phyloP scores from a whole-genome alignment of 2,797 vertebrate genomes.

The Percopsis omiscomaycus region DNA sequence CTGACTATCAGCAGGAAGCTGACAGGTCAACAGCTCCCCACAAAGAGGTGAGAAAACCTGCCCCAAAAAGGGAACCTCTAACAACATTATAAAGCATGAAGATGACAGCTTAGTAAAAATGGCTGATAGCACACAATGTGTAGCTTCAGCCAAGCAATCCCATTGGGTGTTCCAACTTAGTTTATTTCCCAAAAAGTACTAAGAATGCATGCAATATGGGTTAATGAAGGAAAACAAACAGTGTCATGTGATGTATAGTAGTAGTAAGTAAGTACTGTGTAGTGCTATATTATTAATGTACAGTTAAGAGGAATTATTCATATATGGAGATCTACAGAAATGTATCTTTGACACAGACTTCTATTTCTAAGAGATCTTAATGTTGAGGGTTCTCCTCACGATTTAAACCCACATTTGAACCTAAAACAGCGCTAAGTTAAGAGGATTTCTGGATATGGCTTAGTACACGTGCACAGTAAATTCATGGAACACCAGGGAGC shows the following conservation, averaged over 20 bases:
- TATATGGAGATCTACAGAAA: no score
- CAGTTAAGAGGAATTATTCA: no score
- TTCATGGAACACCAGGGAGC: conserved; percentile 24
- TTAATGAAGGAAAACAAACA: no score
- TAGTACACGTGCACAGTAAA: conserved; percentile 37
- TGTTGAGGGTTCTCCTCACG: conserved; percentile 4
- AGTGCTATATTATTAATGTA: no score
- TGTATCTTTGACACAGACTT: no score
- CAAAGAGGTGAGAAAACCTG: conserved; percentile 27
- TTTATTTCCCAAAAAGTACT: conserved; percentile 21
- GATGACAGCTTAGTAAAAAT: conserved; percentile 1
- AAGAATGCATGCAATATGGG: no score
- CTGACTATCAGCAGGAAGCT: conserved; percentile 40
- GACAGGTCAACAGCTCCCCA: conserved; percentile 62
- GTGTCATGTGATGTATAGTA: no score
- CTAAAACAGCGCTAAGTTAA: conserved; percentile 28
- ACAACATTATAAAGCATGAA: conserved; percentile 26
- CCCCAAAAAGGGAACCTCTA: conserved; percentile 38
- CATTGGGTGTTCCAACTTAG: conserved; percentile 7
- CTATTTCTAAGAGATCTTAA: conserved; percentile 17
- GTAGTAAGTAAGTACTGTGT: no score
- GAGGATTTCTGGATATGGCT: conserved; percentile 37
- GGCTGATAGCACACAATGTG: conserved; percentile 7
- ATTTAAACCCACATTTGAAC: conserved; percentile 37
- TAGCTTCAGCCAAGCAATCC: conserved; percentile 3